Percentiles rank a stretch among this genome's conserved stretches.
Conservation (phyloP, 2,797 vertebrate genomes). For the Bufotes viridis region DNA sequence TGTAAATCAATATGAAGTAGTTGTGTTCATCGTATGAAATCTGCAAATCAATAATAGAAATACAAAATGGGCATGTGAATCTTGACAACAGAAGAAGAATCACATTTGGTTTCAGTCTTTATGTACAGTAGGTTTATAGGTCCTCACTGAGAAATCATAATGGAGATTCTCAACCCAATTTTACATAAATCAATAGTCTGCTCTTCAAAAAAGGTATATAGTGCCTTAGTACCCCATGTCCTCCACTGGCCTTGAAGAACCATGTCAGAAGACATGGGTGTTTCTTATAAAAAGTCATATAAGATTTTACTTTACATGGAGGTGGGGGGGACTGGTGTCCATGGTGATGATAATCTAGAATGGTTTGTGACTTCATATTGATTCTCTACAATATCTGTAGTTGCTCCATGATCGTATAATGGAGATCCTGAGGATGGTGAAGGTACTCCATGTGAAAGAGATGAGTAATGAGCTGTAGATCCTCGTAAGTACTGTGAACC, state of each 20-base stretch:
- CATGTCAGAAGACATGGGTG: neutral
- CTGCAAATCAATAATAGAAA: neutral
- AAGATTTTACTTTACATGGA: constrained; percentile 78
- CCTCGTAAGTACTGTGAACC: constrained; percentile 86
- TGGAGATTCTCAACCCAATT: neutral
- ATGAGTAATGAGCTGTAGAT: constrained; percentile 78
- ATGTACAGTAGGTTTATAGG: neutral
- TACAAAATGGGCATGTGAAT: neutral
- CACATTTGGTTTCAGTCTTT: neutral
- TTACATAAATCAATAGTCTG: neutral
- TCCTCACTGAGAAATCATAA: neutral
- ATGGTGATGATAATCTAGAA: constrained; percentile 80
- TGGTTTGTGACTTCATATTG: constrained; percentile 85
- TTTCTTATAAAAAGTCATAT: neutral
- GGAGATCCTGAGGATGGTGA: constrained; percentile 81
- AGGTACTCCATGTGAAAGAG: constrained; percentile 77
- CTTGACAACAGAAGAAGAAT: neutral
- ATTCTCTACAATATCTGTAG: constrained; percentile 78
- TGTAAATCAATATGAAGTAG: neutral
- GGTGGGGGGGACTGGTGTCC: constrained; percentile 87
- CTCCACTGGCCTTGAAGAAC: neutral
- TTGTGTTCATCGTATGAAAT: neutral
- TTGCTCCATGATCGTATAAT: constrained; percentile 79
- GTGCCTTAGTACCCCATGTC: neutral
- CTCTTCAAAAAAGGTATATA: neutral